phyloP scores from a whole-genome alignment of 2,888 invertebrate species.

The Clanis bilineata region DNA sequence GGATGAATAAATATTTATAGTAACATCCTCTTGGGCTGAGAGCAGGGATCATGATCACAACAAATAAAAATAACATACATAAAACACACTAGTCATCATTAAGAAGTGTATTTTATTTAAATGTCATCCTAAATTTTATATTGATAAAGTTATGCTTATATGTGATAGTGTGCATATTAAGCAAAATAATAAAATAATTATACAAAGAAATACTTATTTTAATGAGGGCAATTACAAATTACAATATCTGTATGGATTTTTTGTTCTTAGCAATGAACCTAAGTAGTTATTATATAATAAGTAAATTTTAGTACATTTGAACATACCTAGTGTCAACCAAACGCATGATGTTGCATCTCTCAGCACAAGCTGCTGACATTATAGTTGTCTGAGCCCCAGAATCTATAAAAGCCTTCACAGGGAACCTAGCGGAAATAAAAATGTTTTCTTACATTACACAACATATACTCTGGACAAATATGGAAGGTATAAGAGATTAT shows the following conservation, averaged over 20 bases:
- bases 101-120: too few species aligned
- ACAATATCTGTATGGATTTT: not conserved
- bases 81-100: too few species aligned
- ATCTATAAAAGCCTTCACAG: conserved; percentile 99
- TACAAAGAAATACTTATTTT: too few species aligned
- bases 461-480: not conserved
- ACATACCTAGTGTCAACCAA: conserved; percentile 89
- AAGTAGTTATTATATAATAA: not conserved
- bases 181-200: too few species aligned
- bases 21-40: too few species aligned
- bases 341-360: conserved; percentile 95
- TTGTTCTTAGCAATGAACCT: not conserved
- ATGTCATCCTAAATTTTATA: too few species aligned
- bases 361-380: conserved; percentile 98
- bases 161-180: too few species aligned
- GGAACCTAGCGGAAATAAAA: conserved; percentile 73
- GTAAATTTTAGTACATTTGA: not conserved
- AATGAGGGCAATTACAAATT: too few species aligned
- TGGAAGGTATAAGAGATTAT: not conserved
- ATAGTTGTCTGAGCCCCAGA: conserved; percentile 99
- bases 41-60: too few species aligned
- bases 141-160: too few species aligned
- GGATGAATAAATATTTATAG: too few species aligned
- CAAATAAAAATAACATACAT: too few species aligned
- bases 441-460: not conserved